A percentile compares a stretch with the other conserved stretches of the same genome.
Conservation (phyloP, 2,888 invertebrate species). For the Euzetes globulus region DNA sequence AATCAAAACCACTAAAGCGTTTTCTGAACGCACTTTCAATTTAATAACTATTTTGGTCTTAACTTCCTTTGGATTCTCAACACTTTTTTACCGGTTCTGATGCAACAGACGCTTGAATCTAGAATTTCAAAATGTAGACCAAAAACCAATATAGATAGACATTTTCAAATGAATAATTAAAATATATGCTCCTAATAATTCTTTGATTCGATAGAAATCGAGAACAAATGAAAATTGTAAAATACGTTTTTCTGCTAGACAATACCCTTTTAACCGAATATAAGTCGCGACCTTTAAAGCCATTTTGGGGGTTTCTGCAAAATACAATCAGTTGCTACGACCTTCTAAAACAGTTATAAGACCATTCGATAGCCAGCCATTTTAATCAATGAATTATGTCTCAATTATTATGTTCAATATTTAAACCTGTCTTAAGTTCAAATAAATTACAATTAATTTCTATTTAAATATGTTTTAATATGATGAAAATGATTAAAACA, state of each 20-base stretch:
- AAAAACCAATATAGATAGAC: neutral
- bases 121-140: neutral
- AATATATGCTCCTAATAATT: neutral
- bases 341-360: no score
- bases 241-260: no score
- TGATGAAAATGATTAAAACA: no score
- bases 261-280: no score
- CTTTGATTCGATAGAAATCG: neutral
- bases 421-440: no score
- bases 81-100: slow-evolving; percentile 7
- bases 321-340: no score
- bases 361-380: no score
- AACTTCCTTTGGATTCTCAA: slow-evolving; percentile 5
- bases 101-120: neutral
- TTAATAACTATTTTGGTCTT: neutral
- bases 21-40: neutral
- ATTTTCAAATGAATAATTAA: neutral
- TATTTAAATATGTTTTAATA: neutral
- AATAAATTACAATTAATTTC: neutral
- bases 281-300: no score
- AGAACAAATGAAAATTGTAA: neutral
- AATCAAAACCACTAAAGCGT: neutral
- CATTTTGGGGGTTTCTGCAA: no score
- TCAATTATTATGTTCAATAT: no score
- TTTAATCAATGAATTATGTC: no score